Percentiles rank a stretch among this genome's conserved stretches.
phyloP scores from a whole-genome alignment of 2,113 vertebrate species.

The Menura novaehollandiae region DNA sequence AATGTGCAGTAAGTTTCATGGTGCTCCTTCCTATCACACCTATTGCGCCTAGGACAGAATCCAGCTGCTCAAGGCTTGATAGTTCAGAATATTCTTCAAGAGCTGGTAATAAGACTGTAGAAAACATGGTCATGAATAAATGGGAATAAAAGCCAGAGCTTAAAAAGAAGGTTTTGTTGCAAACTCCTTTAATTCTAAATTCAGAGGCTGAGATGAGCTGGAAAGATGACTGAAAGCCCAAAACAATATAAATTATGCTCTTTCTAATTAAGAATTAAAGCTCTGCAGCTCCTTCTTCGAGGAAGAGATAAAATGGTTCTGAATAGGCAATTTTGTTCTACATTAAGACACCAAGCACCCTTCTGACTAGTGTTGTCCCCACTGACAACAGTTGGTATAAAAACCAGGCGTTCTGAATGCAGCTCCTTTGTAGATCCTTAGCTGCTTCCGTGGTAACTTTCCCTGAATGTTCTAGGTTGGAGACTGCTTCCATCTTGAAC shows the following conservation, averaged over 20 bases:
- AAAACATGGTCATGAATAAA: neutral
- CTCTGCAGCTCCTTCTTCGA: neutral
- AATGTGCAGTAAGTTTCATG: neutral
- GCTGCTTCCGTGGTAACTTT: neutral
- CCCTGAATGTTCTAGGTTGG: neutral
- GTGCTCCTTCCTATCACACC: neutral
- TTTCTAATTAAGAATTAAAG: neutral
- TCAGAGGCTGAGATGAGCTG: neutral
- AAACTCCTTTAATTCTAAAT: neutral
- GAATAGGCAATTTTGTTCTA: slow-evolving; percentile 3
- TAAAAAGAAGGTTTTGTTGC: neutral
- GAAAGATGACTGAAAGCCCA: neutral
- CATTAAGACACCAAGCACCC: neutral
- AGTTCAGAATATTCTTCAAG: neutral
- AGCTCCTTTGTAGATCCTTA: neutral
- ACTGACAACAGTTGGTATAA: neutral
- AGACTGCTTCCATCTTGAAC: neutral
- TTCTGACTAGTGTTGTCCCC: neutral
- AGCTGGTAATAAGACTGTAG: neutral
- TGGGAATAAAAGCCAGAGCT: neutral
- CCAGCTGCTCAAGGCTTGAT: neutral
- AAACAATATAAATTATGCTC: neutral
- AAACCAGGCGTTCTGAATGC: neutral
- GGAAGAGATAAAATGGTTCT: neutral
- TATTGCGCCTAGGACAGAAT: neutral